phyloP scores from a whole-genome alignment of 2,888 invertebrate species.

The Galerucella nymphaeae region DNA sequence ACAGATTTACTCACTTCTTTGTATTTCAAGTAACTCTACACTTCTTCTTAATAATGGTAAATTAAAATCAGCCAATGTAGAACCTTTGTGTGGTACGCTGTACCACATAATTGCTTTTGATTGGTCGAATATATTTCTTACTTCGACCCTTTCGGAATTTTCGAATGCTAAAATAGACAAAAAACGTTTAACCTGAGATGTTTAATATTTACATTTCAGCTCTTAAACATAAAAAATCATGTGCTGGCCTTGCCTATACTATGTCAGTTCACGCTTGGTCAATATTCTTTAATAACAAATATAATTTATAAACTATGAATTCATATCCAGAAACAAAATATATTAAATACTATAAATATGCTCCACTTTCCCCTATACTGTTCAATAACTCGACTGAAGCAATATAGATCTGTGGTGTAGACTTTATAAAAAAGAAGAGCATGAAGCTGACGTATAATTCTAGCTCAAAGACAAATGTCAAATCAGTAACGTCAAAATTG shows the following conservation, averaged over 20 bases:
- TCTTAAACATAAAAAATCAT: too few species aligned
- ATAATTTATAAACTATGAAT: too few species aligned
- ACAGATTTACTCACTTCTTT: slow-evolving; percentile 71
- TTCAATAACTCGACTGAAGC: neutral
- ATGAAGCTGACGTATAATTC: neutral
- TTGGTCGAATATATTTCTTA: slow-evolving; percentile 67
- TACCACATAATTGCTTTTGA: slow-evolving; percentile 82
- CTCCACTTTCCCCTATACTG: neutral
- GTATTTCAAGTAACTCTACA: slow-evolving; percentile 81
- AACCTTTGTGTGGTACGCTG: slow-evolving; percentile 88
- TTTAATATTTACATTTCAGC: too few species aligned
- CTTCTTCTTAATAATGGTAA: slow-evolving; percentile 81
- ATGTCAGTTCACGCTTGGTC: too few species aligned
- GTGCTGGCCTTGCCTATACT: too few species aligned
- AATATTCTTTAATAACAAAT: too few species aligned
- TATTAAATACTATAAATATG: neutral
- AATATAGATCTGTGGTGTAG: too few species aligned
- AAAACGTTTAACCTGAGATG: neutral
- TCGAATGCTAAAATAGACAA: slow-evolving; percentile 63
- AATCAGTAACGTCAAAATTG: neutral
- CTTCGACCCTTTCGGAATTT: slow-evolving; percentile 62
- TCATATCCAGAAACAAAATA: neutral
- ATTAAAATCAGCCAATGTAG: slow-evolving; percentile 79
- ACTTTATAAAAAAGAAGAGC: neutral
- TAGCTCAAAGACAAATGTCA: neutral